Conservation (phyloP, 2,888 invertebrate genomes). For the Protophormia terraenovae region DNA sequence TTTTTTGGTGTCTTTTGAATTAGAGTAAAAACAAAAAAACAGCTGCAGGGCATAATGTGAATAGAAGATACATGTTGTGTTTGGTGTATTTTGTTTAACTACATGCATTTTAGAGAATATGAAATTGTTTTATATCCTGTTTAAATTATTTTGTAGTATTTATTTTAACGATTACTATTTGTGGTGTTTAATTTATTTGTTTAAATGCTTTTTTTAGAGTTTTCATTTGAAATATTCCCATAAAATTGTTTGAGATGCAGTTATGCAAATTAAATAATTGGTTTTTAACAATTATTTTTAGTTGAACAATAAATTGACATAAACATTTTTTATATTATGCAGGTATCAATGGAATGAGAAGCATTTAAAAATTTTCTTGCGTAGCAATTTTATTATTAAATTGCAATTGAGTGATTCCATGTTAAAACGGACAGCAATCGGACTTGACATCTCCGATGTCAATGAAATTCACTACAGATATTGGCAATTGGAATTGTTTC, state of each 20-base stretch:
- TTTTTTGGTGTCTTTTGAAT: background rate
- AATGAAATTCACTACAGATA: too few species aligned
- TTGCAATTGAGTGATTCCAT: too few species aligned
- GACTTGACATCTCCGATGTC: too few species aligned
- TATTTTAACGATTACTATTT: slow-evolving; percentile 32
- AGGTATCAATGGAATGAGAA: too few species aligned
- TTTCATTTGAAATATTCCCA: slow-evolving; percentile 50
- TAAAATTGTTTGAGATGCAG: background rate
- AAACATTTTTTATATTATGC: too few species aligned
- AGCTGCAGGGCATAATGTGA: slow-evolving; percentile 62
- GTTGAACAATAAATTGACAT: background rate
- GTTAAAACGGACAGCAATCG: too few species aligned
- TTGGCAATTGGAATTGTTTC: too few species aligned
- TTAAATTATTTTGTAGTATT: slow-evolving; percentile 7
- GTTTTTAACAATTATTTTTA: background rate
- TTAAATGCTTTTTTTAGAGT: slow-evolving; percentile 33
- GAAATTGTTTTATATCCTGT: slow-evolving; percentile 28
- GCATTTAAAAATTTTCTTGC: too few species aligned
- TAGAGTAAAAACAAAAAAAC: slow-evolving; percentile 13
- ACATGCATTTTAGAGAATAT: slow-evolving; percentile 24
- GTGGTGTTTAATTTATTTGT: slow-evolving; percentile 42
- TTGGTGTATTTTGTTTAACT: slow-evolving; percentile 18
- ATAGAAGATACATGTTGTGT: slow-evolving; percentile 41
- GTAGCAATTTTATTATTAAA: too few species aligned
- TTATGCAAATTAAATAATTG: background rate